Conservation (phyloP, 2,888 invertebrate genomes). For the Cantharis flavilabris region DNA sequence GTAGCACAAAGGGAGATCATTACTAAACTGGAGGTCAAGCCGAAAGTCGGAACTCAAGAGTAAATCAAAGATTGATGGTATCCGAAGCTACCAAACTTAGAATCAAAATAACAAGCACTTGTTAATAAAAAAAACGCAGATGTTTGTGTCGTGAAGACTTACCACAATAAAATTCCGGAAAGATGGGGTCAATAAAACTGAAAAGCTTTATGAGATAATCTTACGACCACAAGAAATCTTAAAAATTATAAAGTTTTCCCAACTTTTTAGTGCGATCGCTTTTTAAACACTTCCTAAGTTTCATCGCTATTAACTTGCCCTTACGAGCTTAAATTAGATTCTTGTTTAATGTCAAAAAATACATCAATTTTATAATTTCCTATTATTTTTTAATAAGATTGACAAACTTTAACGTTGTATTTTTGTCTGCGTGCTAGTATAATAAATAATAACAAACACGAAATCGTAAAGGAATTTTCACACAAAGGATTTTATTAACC, state of each 20-base stretch:
- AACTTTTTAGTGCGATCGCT: not conserved
- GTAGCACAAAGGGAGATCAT: constrained; percentile 11
- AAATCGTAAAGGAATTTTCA: not conserved
- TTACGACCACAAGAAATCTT: not conserved
- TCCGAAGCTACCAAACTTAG: constrained; percentile 5
- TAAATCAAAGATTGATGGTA: constrained; percentile 13
- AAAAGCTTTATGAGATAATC: not conserved
- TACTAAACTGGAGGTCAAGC: constrained; percentile 10
- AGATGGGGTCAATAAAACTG: not conserved
- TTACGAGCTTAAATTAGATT: not conserved
- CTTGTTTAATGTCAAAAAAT: not conserved
- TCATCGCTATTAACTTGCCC: not conserved
- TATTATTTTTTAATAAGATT: not conserved
- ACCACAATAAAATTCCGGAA: not conserved
- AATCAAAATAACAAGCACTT: constrained; percentile 9
- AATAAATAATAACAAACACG: not conserved
- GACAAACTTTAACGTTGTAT: not conserved
- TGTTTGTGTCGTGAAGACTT: not conserved
- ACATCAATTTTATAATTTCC: not conserved
- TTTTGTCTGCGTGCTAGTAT: not conserved
- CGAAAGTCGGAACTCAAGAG: constrained; percentile 7
- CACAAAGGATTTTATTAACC: constrained; percentile 1
- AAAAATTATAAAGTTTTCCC: not conserved
- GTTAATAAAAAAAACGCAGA: not conserved
- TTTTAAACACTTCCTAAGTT: not conserved